phyloP scores from a whole-genome alignment of 2,113 vertebrate genomes.

The Marcusenius ussheri region DNA sequence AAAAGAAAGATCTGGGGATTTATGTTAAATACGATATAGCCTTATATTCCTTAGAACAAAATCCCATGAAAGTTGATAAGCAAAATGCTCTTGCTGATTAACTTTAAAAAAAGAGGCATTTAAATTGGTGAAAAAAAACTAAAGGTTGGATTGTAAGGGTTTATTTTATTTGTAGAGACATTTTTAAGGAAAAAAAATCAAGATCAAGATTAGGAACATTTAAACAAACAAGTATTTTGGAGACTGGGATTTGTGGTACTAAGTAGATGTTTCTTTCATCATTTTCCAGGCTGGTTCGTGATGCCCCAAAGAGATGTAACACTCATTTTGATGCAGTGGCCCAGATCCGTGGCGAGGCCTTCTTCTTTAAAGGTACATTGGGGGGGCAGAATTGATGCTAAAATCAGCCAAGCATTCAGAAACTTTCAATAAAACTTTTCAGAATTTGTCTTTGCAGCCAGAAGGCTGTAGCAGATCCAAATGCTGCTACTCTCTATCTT shows the following conservation, averaged over 20 bases:
- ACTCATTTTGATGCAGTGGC: conserved; percentile 88
- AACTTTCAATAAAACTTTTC: neutral
- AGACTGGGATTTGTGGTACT: neutral
- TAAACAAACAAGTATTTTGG: neutral
- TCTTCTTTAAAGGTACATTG: conserved; percentile 92
- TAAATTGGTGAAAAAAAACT: neutral
- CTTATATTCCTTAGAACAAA: neutral
- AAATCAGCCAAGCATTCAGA: neutral
- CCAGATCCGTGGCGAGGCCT: conserved; percentile 94
- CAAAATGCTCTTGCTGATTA: neutral
- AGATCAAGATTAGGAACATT: neutral
- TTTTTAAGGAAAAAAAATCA: neutral
- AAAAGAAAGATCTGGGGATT: neutral
- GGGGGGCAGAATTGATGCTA: neutral
- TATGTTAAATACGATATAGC: neutral
- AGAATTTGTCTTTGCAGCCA: neutral
- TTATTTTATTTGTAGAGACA: neutral
- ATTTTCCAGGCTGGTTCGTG: conserved; percentile 61
- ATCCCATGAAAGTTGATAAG: neutral
- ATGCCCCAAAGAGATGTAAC: conserved; percentile 79
- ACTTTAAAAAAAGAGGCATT: neutral
- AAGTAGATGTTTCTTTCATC: conserved; percentile 5
- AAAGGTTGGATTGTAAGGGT: neutral
- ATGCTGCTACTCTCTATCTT: neutral
- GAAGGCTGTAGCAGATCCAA: neutral